Base-by-base conservation (phyloP, 2,113 vertebrate genomes). In the Hiodon tergisus region DNA sequence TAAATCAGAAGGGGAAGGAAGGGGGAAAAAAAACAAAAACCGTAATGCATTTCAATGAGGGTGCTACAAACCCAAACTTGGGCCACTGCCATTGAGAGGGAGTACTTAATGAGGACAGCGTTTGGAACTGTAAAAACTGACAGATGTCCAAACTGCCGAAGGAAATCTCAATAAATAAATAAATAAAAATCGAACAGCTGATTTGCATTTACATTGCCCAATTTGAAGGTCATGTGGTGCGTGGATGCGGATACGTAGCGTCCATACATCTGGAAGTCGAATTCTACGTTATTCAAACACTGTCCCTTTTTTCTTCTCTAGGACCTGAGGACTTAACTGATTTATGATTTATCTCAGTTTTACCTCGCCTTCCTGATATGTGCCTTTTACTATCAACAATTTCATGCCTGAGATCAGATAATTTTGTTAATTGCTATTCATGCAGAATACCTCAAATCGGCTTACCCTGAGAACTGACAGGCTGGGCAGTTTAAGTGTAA, bases 41-140 rank as follows among this genome's bases (percentile, higher is more conserved):
- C 76, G 78, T 69, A 81, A 80, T 82, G 79, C 76, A 78, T 80
- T 81, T 83, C 81, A 85, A 85, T 81, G 84, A 85, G 84, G 82
- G 79, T 75, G 80, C 57, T 14, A 70, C 63, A 77, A 77, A 77
- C 75, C 69, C 82, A 68, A 75, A 73, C 76, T 75, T 77, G 71
- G 71, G 80, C 76, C 62, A 72, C 72, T 63, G 70, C 74, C 4
- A n/a, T 65, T 68, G 57, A 69, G 63, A 31, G 3, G 48, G 71
- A 60, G 58, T 4, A 69, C 16, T 76, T 81, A 82, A 79, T 81
- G 78, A 85, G 82, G 79, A 81, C 74, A 73, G n/a, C 62, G 66
- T 31, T 31, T 3, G 65, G 62, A 69, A 50, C 60, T 17, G 6
- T 46, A 3, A 51, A 10, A 73, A 54, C 50, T 55, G 47, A n/a